Base-by-base conservation (phyloP, 2,113 vertebrate genomes). In the Poecilia latipinna region DNA sequence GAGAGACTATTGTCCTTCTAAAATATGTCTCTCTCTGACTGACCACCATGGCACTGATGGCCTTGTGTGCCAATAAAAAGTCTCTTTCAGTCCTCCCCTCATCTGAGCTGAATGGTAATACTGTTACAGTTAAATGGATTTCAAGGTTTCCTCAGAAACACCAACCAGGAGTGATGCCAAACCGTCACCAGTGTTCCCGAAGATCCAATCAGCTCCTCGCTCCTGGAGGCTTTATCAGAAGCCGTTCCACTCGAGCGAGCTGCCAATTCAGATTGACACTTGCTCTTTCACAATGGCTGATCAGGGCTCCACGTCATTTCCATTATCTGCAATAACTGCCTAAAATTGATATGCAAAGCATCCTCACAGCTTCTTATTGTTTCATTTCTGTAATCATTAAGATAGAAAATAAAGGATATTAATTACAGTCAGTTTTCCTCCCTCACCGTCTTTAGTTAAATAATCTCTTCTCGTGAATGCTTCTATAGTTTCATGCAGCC, bases 1-100 rank as follows among this genome's bases (percentile, higher is more conserved):
- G 91, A 76, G 86, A 85, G 78, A 86, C 84, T 90, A 87, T 90
- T 92, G 90, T 90, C 75, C 90, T 37, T n/a, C 17, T 10, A 12
- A 84, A 57, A 57, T 57, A 24, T 75, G 79, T 64, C 70, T 33
- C 75, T 78, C 68, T 72, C 0, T 82, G 82, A 89, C 80, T 69
- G 71, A 88, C 85, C 83, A 44, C 65, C 63, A 12, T 31, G 1
- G 65, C 1, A 22, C 78, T 61, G 68, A 75, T 66, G 80, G 78
- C 74, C 82, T 69, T 75, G 77, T 72, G 67, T 13, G 82, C 39
- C 72, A 67, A 74, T 79, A 84, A 73, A 71, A 65, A 81, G 29
- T 31, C 44, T 72, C 39, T 35, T 60, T 57, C 37, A 29, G 78
- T 64, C 13, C 17, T 51, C 39, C 66, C 12, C 35, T 68, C 63